These are phyloP conservation scores for Odiellus spinosus DNA, from an alignment of 2,888 invertebrate species.

Conservation along the genomic window DNA sequence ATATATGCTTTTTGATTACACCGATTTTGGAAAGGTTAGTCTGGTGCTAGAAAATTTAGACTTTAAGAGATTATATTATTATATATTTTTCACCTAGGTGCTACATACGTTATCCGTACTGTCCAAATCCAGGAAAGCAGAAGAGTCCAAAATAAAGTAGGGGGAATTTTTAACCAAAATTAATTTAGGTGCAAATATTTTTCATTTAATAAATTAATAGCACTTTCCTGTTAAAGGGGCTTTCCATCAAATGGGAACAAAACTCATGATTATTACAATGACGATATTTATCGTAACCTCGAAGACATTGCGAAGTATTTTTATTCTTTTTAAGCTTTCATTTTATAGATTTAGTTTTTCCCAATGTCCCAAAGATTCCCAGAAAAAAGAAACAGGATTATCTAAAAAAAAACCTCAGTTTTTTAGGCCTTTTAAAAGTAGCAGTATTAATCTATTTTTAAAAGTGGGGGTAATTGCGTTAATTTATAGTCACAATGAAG, in stretches of 20 bases:
- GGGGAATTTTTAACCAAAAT: conserved; percentile 29
- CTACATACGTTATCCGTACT: conserved; percentile 75
- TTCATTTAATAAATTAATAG: too few species aligned
- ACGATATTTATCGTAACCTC: conserved; percentile 17
- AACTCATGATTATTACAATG: conserved; percentile 17
- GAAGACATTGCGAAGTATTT: conserved; percentile 17
- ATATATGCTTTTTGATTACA: conserved; percentile 84
- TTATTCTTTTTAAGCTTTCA: neutral
- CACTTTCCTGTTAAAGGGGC: conserved; percentile 11
- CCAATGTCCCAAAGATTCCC: too few species aligned
- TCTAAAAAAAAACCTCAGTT: too few species aligned
- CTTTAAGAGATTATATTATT: conserved; percentile 4
- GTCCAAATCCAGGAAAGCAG: conserved; percentile 59
- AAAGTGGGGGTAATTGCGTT: too few species aligned
- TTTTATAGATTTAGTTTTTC: too few species aligned
- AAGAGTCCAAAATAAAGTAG: conserved; percentile 53
- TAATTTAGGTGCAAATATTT: too few species aligned
- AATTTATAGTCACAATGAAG: conserved; percentile 14
- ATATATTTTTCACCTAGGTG: conserved; percentile 32
- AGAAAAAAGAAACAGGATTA: too few species aligned
- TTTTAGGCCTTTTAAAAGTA: too few species aligned
- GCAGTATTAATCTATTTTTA: too few species aligned
- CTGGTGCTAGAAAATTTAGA: too few species aligned
- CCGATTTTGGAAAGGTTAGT: conserved; percentile 71
- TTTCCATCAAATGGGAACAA: conserved; percentile 14